Conservation (phyloP, 2,888 invertebrate genomes). For the Cephus pulcher region DNA sequence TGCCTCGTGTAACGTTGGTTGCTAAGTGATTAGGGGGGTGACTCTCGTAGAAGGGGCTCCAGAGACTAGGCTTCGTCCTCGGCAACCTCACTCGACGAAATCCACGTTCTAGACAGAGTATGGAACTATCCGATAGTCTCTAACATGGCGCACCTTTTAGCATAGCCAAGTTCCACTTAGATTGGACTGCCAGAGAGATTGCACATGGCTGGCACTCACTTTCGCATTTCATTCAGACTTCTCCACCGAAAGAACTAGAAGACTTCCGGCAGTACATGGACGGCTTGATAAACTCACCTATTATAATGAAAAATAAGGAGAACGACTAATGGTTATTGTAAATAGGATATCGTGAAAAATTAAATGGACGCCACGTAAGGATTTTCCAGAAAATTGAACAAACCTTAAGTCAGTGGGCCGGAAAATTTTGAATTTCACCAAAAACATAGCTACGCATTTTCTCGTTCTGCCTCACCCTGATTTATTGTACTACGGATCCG, state of each 20-base stretch:
- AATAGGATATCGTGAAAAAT: background rate
- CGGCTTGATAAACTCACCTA: background rate
- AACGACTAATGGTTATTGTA: background rate
- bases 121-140: background rate
- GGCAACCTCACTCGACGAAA: background rate
- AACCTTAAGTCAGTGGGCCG: background rate
- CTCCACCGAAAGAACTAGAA: background rate
- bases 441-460: background rate
- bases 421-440: background rate
- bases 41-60: background rate
- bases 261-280: background rate
- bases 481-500: background rate
- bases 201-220: background rate
- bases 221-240: background rate
- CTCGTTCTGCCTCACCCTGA: background rate
- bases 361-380: background rate
- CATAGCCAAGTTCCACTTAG: background rate
- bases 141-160: background rate
- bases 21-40: constrained; percentile 5
- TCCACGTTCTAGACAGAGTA: background rate
- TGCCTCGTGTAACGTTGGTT: background rate
- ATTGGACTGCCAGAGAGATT: background rate
- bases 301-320: background rate
- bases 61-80: background rate
- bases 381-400: background rate